Percentiles rank a stretch among this genome's conserved stretches.
These are phyloP conservation scores for Apamea monoglypha DNA, from an alignment of 2,888 invertebrate species.

Conservation along the genomic window DNA sequence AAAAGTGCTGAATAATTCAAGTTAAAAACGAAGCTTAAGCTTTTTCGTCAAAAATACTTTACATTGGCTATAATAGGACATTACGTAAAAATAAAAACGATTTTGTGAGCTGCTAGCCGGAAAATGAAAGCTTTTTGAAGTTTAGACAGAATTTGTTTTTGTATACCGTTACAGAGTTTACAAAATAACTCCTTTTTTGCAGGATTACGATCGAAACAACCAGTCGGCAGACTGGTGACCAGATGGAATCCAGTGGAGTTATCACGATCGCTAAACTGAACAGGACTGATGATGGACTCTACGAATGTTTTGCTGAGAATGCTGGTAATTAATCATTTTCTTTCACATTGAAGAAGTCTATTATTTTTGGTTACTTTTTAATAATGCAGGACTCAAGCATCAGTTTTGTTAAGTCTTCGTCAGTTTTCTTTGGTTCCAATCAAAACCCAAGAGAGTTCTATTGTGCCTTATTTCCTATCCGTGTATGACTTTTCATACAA, in stretches of 20 bases:
- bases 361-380: neutral
- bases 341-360: neutral
- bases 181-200: conserved; percentile 40
- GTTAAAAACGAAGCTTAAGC: neutral
- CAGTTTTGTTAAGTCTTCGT: neutral
- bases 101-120: conserved; percentile 15
- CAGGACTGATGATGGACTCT: conserved; percentile 95
- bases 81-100: conserved; percentile 8
- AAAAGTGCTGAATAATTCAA: neutral
- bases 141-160: conserved; percentile 41
- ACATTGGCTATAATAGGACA: neutral
- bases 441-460: neutral
- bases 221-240: conserved; percentile 84
- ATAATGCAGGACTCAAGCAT: neutral
- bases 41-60: conserved; percentile 9
- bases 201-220: conserved; percentile 92
- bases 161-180: conserved; percentile 14
- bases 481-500: too few species aligned
- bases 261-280: conserved; percentile 92
- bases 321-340: conserved; percentile 84
- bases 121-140: conserved; percentile 40
- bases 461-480: neutral
- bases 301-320: conserved; percentile 96
- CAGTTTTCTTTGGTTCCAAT: neutral
- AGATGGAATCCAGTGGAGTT: conserved; percentile 90